Percentiles rank a stretch among this genome's conserved stretches.
Conservation (phyloP, 2,113 vertebrate genomes). For the Hippocampus comes region DNA sequence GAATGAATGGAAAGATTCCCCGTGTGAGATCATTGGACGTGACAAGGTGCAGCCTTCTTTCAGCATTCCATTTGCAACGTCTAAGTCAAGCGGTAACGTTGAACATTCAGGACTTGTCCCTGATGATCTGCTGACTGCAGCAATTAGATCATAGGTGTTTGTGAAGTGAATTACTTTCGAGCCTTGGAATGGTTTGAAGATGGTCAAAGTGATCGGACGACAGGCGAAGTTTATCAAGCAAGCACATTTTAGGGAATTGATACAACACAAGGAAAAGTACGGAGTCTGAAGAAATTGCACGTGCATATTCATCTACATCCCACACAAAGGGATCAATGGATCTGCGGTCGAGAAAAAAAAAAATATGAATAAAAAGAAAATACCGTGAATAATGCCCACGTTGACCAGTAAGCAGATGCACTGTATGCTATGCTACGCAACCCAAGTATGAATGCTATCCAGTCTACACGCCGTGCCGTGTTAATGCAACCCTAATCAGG, state of each 20-base stretch:
- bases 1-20: neutral
- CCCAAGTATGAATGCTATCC: too few relatives aligned
- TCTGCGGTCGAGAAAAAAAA: too few relatives aligned
- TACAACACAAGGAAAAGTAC: too few relatives aligned
- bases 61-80: neutral
- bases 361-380: too few relatives aligned
- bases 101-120: constrained; percentile 14
- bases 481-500: too few relatives aligned
- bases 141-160: neutral
- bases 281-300: too few relatives aligned
- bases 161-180: neutral
- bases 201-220: neutral
- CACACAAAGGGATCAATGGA: too few relatives aligned
- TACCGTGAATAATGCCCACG: too few relatives aligned
- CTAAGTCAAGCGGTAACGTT: constrained; percentile 4
- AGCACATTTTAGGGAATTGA: neutral
- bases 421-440: too few relatives aligned
- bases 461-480: too few relatives aligned
- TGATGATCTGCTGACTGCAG: constrained; percentile 1
- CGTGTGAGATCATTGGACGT: neutral
- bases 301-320: too few relatives aligned
- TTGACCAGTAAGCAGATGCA: too few relatives aligned
- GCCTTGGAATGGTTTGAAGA: constrained; percentile 3
- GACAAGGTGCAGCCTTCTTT: neutral
- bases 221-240: neutral